These are phyloP conservation scores for Microctonus brassicae DNA, from an alignment of 2,888 invertebrate genomes.

Conservation along the genomic window DNA sequence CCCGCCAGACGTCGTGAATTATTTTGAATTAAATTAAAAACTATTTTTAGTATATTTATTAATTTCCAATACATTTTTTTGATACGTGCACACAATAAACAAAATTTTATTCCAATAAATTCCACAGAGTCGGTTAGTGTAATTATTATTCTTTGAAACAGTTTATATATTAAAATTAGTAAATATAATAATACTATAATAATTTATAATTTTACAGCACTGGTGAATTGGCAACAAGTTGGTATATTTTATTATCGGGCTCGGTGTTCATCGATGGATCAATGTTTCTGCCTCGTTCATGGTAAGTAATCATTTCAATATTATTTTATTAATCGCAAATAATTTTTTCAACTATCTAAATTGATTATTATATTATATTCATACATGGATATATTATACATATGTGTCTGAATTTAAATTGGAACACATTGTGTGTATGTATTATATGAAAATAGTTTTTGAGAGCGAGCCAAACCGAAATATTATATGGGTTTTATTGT, in stretches of 20 bases:
- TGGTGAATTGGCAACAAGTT: constrained; percentile 84
- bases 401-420: neutral
- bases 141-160: neutral
- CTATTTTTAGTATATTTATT: no score
- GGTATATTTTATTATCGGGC: constrained; percentile 86
- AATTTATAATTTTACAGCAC: constrained; percentile 73
- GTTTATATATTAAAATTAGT: neutral
- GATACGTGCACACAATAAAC: no score
- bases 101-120: neutral
- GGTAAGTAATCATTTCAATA: constrained; percentile 71
- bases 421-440: neutral
- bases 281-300: constrained; percentile 85
- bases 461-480: neutral
- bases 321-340: neutral
- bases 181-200: neutral
- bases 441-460: constrained; percentile 1
- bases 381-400: neutral
- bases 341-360: no score
- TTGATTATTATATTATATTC: neutral
- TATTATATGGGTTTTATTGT: neutral
- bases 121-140: neutral
- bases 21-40: neutral
- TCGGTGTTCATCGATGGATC: constrained; percentile 89
- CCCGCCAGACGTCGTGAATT: neutral
- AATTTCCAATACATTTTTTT: no score